Percentiles rank a stretch among this genome's conserved stretches.
These are phyloP conservation scores for Vimba vimba DNA, from an alignment of 2,113 vertebrate species.

Conservation along the genomic window DNA sequence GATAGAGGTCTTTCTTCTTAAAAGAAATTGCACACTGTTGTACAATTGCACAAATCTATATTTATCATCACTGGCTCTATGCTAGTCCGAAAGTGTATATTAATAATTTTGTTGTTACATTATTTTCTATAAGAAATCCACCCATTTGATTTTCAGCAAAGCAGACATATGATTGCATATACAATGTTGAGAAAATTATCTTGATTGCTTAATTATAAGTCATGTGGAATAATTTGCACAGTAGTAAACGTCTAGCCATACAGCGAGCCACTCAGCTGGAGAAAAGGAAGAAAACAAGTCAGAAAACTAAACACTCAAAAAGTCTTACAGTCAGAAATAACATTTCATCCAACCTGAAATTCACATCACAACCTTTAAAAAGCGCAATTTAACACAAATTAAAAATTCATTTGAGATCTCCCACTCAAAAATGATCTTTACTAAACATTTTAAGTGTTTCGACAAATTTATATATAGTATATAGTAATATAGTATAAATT, in stretches of 20 bases:
- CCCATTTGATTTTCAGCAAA: conserved; percentile 3
- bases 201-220: conserved; percentile 23
- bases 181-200: conserved; percentile 14
- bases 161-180: not conserved
- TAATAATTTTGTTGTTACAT: conserved; percentile 2
- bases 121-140: conserved; percentile 1
- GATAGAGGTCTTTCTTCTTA: not conserved
- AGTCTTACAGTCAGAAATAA: not conserved
- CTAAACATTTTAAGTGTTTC: not conserved
- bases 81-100: not conserved
- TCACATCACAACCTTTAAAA: conserved; percentile 17
- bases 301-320: not conserved
- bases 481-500: not conserved
- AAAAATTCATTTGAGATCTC: not conserved
- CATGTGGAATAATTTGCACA: conserved; percentile 26
- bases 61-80: not conserved
- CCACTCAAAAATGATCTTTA: not conserved
- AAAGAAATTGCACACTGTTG: conserved; percentile 1
- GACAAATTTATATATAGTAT: not conserved
- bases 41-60: not conserved
- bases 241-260: not conserved
- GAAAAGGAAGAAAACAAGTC: not conserved
- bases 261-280: not conserved
- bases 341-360: not conserved
- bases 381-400: conserved; percentile 2